Evolutionary conservation across 2,888 invertebrate species (phyloP).

Genomic region (Coelopa pilipes): DNA sequence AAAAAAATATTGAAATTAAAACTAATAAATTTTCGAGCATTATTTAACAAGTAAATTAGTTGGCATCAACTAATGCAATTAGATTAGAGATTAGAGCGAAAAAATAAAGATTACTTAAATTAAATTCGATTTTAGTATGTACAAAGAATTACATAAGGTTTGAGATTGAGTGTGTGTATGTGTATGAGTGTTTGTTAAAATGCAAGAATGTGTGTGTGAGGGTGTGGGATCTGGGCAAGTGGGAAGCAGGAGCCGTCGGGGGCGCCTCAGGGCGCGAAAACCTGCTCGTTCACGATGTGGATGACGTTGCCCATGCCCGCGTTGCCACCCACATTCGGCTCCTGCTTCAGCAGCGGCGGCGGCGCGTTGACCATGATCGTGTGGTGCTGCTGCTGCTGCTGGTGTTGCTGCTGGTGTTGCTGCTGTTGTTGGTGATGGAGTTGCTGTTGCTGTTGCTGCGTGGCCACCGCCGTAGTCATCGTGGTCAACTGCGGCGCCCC

Average conservation of each 20-base stretch:
- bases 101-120: slow-evolving; percentile 7
- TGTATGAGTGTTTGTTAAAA: neutral
- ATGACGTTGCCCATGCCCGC: slow-evolving; percentile 54
- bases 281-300: slow-evolving; percentile 61
- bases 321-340: slow-evolving; percentile 45
- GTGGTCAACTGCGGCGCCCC: slow-evolving; percentile 46
- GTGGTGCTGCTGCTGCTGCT: slow-evolving; percentile 44
- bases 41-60: slow-evolving; percentile 3
- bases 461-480: slow-evolving; percentile 44
- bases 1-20: neutral
- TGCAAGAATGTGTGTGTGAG: neutral
- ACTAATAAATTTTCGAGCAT: neutral
- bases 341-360: slow-evolving; percentile 45
- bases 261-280: slow-evolving; percentile 43
- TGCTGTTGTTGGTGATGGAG: slow-evolving; percentile 46
- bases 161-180: neutral
- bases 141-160: neutral
- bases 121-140: neutral
- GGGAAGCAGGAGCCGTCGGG: neutral
- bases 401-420: slow-evolving; percentile 42
- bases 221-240: neutral
- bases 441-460: slow-evolving; percentile 47
- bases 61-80: neutral
- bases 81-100: slow-evolving; percentile 2
- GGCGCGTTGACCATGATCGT: slow-evolving; percentile 47